Conservation (phyloP, 2,888 invertebrate genomes). For the Hetaerina titia region DNA sequence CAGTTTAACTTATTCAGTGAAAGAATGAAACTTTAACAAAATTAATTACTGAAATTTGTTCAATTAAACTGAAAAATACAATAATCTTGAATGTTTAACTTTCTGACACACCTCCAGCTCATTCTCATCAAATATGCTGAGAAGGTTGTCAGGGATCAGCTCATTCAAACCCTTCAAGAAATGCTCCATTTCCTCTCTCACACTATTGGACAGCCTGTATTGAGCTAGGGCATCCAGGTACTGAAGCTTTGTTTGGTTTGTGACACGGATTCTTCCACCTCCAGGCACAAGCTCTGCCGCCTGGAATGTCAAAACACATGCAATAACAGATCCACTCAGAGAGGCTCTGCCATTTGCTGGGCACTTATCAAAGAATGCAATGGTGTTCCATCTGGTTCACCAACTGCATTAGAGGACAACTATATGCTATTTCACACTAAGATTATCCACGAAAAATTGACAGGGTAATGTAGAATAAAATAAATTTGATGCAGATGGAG, state of each 20-base stretch:
- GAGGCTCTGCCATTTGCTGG: neutral
- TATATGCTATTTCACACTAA: too few species aligned
- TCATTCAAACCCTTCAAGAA: constrained; percentile 94
- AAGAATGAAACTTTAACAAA: too few species aligned
- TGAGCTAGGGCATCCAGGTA: constrained; percentile 95
- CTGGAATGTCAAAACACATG: constrained; percentile 74
- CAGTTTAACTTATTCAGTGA: too few species aligned
- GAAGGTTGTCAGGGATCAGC: constrained; percentile 93
- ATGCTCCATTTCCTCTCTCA: constrained; percentile 90
- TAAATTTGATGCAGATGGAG: too few species aligned
- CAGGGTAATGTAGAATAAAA: too few species aligned
- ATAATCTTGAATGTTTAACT: neutral
- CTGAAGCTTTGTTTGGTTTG: constrained; percentile 86
- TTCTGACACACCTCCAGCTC: constrained; percentile 89
- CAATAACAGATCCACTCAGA: neutral
- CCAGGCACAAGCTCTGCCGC: constrained; percentile 89
- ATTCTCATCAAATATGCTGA: constrained; percentile 97
- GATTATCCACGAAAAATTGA: too few species aligned
- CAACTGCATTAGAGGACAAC: too few species aligned
- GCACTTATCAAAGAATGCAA: neutral
- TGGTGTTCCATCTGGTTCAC: neutral
- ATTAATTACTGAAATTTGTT: neutral
- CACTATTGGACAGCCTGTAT: constrained; percentile 89
- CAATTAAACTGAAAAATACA: neutral
- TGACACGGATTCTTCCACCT: constrained; percentile 86